Percentiles rank a stretch among this genome's conserved stretches.
Conservation (phyloP, 1,140 invertebrate species). For the Diorhabda elongata region DNA sequence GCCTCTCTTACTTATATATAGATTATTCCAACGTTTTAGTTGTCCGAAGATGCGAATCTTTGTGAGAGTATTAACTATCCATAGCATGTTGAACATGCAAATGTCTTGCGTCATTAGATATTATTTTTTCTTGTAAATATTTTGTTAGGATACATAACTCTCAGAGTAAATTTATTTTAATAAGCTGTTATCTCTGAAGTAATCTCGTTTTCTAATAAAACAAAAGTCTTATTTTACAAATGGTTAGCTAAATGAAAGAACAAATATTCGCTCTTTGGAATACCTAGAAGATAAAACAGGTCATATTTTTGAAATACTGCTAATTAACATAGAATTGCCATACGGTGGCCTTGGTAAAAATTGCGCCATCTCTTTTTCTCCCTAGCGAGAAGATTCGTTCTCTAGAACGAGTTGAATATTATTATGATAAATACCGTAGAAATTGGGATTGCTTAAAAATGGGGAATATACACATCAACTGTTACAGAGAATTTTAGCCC, state of each 20-base stretch:
- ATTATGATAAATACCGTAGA: not conserved
- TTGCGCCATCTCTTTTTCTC: not conserved
- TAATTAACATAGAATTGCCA: slow-evolving; percentile 2
- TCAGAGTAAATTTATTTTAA: not conserved
- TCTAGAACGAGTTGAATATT: not conserved
- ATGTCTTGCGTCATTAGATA: too few relatives aligned
- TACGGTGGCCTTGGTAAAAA: not conserved
- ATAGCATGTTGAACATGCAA: too few relatives aligned
- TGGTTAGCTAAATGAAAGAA: not conserved
- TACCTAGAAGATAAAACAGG: not conserved
- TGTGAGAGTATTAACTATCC: too few relatives aligned
- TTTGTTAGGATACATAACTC: too few relatives aligned
- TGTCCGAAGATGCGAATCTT: too few relatives aligned
- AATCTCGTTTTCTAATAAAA: not conserved
- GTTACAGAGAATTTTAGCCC: too few relatives aligned
- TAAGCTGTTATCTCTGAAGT: not conserved
- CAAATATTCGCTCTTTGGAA: not conserved
- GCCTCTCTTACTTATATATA: too few relatives aligned
- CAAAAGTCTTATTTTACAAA: not conserved
- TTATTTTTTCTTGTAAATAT: too few relatives aligned
- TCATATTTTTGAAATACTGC: slow-evolving; percentile 2
- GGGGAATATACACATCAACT: too few relatives aligned
- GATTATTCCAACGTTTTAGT: too few relatives aligned
- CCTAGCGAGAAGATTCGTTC: not conserved
- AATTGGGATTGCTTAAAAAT: not conserved